Evolutionary conservation across 2,113 vertebrate species (phyloP).

Genomic region (Proteles cristata): DNA sequence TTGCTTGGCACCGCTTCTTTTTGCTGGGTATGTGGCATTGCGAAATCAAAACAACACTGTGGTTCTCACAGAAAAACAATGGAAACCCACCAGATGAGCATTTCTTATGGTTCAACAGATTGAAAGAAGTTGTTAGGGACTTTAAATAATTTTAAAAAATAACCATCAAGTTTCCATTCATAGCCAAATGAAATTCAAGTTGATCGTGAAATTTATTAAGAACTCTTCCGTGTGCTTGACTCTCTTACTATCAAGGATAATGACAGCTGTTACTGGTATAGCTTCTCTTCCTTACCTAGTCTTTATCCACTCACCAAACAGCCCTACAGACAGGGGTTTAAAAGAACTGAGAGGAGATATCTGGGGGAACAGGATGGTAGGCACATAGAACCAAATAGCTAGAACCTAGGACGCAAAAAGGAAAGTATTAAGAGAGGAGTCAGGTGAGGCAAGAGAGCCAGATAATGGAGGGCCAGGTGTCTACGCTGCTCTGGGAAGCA

Average conservation of each 20-base stretch:
- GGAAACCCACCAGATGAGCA: not conserved
- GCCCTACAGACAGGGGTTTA: not conserved
- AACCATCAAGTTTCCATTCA: not conserved
- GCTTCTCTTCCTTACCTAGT: not conserved
- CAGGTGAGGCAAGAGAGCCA: not conserved
- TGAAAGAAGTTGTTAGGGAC: not conserved
- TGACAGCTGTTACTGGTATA: not conserved
- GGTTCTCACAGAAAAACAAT: not conserved
- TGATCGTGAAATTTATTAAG: not conserved
- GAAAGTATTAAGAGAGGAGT: not conserved
- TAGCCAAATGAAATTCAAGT: constrained; percentile 21
- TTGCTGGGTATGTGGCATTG: not conserved
- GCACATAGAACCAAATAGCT: not conserved
- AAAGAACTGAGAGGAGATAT: not conserved
- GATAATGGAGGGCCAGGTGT: not conserved
- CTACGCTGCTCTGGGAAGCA: not conserved
- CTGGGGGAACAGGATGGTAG: not conserved
- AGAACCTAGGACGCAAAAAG: not conserved
- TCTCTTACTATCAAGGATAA: not conserved
- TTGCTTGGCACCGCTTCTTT: not conserved
- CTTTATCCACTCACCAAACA: not conserved
- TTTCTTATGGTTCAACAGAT: not conserved
- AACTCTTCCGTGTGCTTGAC: not conserved
- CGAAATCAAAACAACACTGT: not conserved
- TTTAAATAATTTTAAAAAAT: not conserved